Base-by-base conservation (phyloP, 2,888 invertebrate species). In the Lingula anatina region DNA sequence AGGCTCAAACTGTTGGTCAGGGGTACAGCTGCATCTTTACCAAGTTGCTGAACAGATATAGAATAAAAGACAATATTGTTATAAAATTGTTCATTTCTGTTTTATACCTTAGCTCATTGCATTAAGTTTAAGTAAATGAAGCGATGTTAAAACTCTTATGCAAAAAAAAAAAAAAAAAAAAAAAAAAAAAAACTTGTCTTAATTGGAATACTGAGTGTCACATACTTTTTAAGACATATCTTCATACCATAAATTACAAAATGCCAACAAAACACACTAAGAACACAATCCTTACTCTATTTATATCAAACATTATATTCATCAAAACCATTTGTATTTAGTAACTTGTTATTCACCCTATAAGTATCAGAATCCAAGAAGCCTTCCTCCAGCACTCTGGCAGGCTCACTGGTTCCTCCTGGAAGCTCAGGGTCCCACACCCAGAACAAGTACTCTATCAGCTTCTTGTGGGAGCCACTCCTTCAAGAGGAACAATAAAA, bases 381-480 rank as follows among this genome's bases (percentile, higher is more conserved):
- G 2, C 75, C 75, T 44, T 73, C 72, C 44, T 76, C 73, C 2
- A 73, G 57, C 0, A 76, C 60, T 18, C 71, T 57, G 38, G 56
- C 58, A 18, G 66, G 65, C 46, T 74, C 71, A 45, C 56, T 56
- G 12, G 50, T 49, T 1, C 71, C 70, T n/a, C 70, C 70, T 5
- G 68, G 63, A 40, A 70, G 50, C 25, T 66, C 62, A 5, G 72
- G 72, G 48, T 75, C 69, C 68, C 71, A 74, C 49, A 71, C 69
- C 70, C 73, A 74, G 57, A 76, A 77, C 50, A 77, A 55, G 53
- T 76, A 77, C 54, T 77, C 77, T 50, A 75, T 50, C 9, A 64
- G 56, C 51, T 71, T 73, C 51, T 70, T 73, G 55, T 65, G 68
- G n/a, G 55, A 47, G 15, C 56, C 60, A 49, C 61, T 66, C 46